Evolutionary conservation across 2,797 vertebrate genomes (phyloP), one percentile per base, ranked within the genome.

Genomic region (Loriculus beryllinus): DNA sequence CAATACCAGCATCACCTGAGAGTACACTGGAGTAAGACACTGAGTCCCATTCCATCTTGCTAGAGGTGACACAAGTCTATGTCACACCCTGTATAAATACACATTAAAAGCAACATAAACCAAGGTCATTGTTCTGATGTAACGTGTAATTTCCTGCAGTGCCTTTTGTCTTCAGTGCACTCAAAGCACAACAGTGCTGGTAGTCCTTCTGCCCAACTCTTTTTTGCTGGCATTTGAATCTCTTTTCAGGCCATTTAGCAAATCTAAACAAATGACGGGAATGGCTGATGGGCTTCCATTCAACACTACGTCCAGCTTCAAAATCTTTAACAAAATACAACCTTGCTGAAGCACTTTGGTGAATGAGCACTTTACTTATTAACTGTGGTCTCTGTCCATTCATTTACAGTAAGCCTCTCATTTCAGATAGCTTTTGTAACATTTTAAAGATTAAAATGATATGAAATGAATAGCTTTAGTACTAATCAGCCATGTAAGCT

Each of bases 361-460:
- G 87, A 95, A 96, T 93, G 89, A 95, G 93, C 85, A 96, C 92
- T 96, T 94, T 83, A 91, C 80, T 95, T 97, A 93, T 96, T 96
- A 92, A 93, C 85, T 93, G 90, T 93, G 65, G 91, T 94, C 87
- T 93, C 77, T 80, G 57, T 91, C 80, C 75, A 56, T 96, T 93
- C 95, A 85, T 84, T 94, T 93, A 94, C 93, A 97, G 96, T 90
- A 96, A 96, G 70, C 67, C 63, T 84, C 91, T 96, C 92, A 92
- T 97, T 96, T 93, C 87, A 93, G 95, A 97, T 91, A 93, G 93
- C 79, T 93, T 96, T 93, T 86, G 72, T 91, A 95, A 86, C 92
- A 92, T 97, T 96, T 94, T 94, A 84, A 94, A 95, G 95, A 96
- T 97, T 96, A 96, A 88, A 95, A 95, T 83, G 16, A 93, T 94